Evolutionary conservation across 2,113 vertebrate genomes (phyloP).

Genomic region (Montifringilla adamsi): DNA sequence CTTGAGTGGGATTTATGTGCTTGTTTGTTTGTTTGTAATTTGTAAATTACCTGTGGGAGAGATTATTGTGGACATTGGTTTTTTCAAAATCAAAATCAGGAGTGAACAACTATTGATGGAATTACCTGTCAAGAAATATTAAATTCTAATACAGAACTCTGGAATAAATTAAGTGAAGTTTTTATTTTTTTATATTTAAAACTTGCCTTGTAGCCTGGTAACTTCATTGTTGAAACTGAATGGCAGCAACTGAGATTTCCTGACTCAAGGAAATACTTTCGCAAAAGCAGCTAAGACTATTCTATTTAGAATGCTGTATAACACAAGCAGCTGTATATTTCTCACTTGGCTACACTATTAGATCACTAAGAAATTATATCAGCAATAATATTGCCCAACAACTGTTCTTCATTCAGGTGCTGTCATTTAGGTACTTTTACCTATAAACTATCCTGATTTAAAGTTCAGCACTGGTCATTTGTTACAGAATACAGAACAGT

Average conservation of each 20-base stretch:
- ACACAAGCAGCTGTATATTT: not conserved
- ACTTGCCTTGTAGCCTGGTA: not conserved
- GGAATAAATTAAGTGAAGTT: not conserved
- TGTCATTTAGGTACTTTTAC: not conserved
- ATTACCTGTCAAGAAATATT: not conserved
- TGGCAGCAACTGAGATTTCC: not conserved
- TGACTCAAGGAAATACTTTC: not conserved
- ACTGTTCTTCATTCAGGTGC: not conserved
- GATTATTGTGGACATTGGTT: not conserved
- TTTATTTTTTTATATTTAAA: not conserved
- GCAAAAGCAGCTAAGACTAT: not conserved
- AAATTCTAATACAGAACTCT: not conserved
- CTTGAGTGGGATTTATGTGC: not conserved
- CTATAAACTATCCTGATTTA: not conserved
- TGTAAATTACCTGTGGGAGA: not conserved
- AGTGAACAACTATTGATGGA: not conserved
- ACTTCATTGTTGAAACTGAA: not conserved
- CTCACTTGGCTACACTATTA: not conserved
- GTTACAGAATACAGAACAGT: not conserved
- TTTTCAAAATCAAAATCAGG: constrained; percentile 26
- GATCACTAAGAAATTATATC: not conserved
- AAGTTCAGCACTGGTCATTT: not conserved
- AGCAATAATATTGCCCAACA: not conserved
- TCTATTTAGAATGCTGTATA: not conserved
- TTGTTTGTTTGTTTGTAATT: not conserved